A percentile compares a stretch with the other conserved stretches of the same genome.
These are phyloP conservation scores for Rhinolophus ferrumequinum DNA, from an alignment of 2,113 vertebrate genomes.

Conservation along the genomic window DNA sequence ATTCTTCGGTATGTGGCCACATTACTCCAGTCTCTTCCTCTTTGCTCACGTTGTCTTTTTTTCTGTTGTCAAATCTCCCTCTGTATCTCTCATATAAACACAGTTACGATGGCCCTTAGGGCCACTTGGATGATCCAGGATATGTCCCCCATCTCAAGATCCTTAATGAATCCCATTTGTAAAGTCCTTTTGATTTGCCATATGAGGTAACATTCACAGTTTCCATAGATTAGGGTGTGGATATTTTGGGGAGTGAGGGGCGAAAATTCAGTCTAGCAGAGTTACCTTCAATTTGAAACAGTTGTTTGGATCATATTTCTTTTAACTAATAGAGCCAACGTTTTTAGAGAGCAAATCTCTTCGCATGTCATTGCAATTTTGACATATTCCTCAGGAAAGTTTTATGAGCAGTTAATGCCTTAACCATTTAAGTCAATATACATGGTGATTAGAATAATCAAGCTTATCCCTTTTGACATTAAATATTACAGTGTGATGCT, in stretches of 20 bases:
- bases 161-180: not conserved
- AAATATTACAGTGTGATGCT: conserved; percentile 7
- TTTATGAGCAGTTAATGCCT: conserved; percentile 3
- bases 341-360: not conserved
- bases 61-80: not conserved
- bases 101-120: not conserved
- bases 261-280: not conserved
- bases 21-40: not conserved
- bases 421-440: conserved; percentile 40
- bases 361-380: not conserved
- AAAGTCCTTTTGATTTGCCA: not conserved
- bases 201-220: not conserved
- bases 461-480: conserved; percentile 12
- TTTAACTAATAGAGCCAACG: not conserved
- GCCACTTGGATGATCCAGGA: not conserved
- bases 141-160: not conserved
- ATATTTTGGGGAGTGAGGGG: fast-evolving
- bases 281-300: not conserved
- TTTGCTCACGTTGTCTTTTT: not conserved
- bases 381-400: not conserved
- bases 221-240: not conserved
- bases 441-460: conserved; percentile 46
- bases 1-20: too few relatives aligned
- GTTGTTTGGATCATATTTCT: not conserved
- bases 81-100: not conserved